phyloP scores from a whole-genome alignment of 2,113 vertebrate species.

The Pithys albifrons region DNA sequence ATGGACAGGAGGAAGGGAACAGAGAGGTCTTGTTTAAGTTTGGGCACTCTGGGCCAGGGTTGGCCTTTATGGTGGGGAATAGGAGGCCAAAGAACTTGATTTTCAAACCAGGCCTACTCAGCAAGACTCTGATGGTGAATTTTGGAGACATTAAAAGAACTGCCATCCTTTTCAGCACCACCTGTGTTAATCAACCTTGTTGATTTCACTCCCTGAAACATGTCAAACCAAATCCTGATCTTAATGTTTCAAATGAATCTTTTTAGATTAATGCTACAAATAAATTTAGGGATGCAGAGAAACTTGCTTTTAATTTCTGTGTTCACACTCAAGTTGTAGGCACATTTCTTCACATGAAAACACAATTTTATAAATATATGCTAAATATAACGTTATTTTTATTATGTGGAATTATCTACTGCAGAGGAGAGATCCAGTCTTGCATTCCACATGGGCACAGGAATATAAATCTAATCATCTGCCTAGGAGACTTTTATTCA shows the following conservation, averaged over 20 bases:
- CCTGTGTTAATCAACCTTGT: neutral
- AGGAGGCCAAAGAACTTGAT: neutral
- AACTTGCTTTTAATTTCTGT: neutral
- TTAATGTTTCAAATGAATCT: neutral
- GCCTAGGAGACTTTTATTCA: neutral
- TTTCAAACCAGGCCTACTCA: neutral
- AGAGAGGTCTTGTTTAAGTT: neutral
- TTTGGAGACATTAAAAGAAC: neutral
- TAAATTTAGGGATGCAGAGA: neutral
- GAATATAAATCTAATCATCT: neutral
- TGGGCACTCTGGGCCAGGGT: neutral
- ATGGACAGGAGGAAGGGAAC: neutral
- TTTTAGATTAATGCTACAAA: neutral
- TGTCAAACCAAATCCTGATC: neutral
- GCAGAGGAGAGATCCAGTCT: neutral
- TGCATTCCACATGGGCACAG: neutral
- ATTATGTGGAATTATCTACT: neutral
- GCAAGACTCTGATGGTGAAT: neutral
- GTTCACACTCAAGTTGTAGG: neutral
- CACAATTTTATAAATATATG: neutral
- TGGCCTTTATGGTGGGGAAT: neutral
- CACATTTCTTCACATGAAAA: neutral
- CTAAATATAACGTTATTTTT: slow-evolving; percentile 3
- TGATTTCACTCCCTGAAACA: neutral
- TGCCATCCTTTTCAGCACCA: neutral